phyloP scores from a whole-genome alignment of 2,797 vertebrate species.

The Xenentodon cancila region DNA sequence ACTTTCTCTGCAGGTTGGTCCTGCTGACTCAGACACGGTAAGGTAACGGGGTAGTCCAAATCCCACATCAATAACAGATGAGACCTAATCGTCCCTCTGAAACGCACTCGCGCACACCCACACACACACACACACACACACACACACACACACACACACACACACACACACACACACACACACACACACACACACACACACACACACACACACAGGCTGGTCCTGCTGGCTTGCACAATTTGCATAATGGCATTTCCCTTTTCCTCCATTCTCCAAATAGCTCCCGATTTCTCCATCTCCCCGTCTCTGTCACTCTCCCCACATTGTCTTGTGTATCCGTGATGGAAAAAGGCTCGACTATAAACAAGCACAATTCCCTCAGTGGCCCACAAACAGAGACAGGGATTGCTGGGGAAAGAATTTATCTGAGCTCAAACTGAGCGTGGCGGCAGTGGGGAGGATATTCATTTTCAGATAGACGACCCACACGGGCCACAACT shows the following conservation, averaged over 20 bases:
- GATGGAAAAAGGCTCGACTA: constrained; percentile 90
- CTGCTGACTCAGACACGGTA: constrained; percentile 62
- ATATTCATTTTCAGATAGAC: constrained; percentile 51
- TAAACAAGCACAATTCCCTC: constrained; percentile 97
- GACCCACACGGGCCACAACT: constrained; percentile 22
- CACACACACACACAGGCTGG: constrained; percentile 21
- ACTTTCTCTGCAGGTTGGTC: constrained; percentile 29
- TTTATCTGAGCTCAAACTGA: constrained; percentile 90
- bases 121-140: constrained; percentile 23
- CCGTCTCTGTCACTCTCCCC: constrained; percentile 39
- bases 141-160: constrained; percentile 30
- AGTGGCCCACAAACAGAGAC: constrained; percentile 81
- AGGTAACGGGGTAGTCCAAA: constrained; percentile 92
- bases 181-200: constrained; percentile 22
- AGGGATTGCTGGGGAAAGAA: constrained; percentile 87
- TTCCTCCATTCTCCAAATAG: constrained; percentile 70
- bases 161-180: constrained; percentile 34
- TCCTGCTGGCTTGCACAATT: constrained; percentile 86
- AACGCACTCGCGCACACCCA: too few relatives aligned
- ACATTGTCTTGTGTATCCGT: constrained; percentile 74
- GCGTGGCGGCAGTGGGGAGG: constrained; percentile 55
- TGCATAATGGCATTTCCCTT: constrained; percentile 98
- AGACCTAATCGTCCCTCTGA: constrained; percentile 90
- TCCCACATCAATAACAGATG: constrained; percentile 99
- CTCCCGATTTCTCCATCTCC: constrained; percentile 59